Base-by-base conservation (phyloP, 2,797 vertebrate genomes). In the Aulostomus chinensis region DNA sequence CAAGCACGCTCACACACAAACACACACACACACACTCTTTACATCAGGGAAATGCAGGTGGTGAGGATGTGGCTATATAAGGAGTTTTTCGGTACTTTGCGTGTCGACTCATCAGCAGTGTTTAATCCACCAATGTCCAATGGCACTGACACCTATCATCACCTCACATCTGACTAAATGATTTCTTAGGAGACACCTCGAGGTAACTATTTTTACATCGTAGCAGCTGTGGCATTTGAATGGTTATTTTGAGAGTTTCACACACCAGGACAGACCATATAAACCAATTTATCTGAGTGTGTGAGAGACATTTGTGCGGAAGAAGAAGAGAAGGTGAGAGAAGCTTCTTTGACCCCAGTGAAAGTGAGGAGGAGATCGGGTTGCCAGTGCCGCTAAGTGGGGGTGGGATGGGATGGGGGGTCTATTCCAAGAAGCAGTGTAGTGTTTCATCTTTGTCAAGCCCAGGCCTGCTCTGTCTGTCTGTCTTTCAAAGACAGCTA, bases 191-290 rank as follows among this genome's bases (percentile, higher is more conserved):
- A 80, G 75, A 73, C 78, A 68, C 75, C 80, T 88, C 65, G 73
- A 84, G 74, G 79, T 26, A 26, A 33, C 76, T 92, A 91, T 91
- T 90, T 91, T 85, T 86, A 72, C 59, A 38, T 14, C 0, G 7
- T 46, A 82, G 77, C 90, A 90, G 89, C 89, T 89, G 89, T 56
- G 83, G 66, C 76, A 75, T 86, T 83, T 86, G 55, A 69, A 61
- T 11, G 60, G 84, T 85, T 92, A 91, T 91, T 91, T 87, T 79
- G 62, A 84, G 88, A 70, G 50, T 78, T 84, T 65, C 61, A 75
- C 55, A 13, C 61, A 68, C 72, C 47, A 21, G 52, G 14, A 14
- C 28, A 5, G 14, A 17, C 45, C 53, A 50, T 62, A 34, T 51
- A 66, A 63, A 69, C 63, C 20, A 58, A 54, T 39, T 39, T 20